phyloP scores from a whole-genome alignment of 2,888 invertebrate species.

The Caenorhabditis plicata region DNA sequence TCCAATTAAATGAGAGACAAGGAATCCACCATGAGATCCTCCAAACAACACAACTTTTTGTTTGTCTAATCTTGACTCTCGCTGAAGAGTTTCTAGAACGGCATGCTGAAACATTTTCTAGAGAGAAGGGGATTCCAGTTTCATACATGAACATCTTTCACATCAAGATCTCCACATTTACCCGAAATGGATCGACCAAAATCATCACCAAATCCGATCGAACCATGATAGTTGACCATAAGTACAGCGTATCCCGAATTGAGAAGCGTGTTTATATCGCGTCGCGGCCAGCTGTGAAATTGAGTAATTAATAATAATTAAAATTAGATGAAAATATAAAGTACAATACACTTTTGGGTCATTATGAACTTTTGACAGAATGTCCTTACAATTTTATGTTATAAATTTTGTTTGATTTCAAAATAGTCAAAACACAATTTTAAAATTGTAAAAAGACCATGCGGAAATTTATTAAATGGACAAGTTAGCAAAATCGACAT shows the following conservation, averaged over 20 bases:
- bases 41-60: slow-evolving; percentile 75
- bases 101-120: slow-evolving; percentile 55
- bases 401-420: too few species aligned
- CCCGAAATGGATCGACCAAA: slow-evolving; percentile 76
- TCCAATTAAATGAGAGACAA: slow-evolving; percentile 81
- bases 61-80: slow-evolving; percentile 69
- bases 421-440: too few species aligned
- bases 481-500: too few species aligned
- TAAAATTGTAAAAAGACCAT: too few species aligned
- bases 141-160: slow-evolving; percentile 71
- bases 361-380: too few species aligned
- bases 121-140: too few species aligned
- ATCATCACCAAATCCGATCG: slow-evolving; percentile 76
- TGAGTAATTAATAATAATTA: background rate
- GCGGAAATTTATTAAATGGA: too few species aligned
- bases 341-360: too few species aligned
- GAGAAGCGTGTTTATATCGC: slow-evolving; percentile 42
- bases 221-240: slow-evolving; percentile 69
- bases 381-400: too few species aligned
- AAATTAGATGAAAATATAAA: too few species aligned
- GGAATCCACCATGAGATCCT: slow-evolving; percentile 88
- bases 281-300: slow-evolving; percentile 48
- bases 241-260: slow-evolving; percentile 62
- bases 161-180: slow-evolving; percentile 78
- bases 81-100: slow-evolving; percentile 33